These are phyloP conservation scores for Pachydiplax longipennis DNA, from an alignment of 2,888 invertebrate species.

Conservation along the genomic window DNA sequence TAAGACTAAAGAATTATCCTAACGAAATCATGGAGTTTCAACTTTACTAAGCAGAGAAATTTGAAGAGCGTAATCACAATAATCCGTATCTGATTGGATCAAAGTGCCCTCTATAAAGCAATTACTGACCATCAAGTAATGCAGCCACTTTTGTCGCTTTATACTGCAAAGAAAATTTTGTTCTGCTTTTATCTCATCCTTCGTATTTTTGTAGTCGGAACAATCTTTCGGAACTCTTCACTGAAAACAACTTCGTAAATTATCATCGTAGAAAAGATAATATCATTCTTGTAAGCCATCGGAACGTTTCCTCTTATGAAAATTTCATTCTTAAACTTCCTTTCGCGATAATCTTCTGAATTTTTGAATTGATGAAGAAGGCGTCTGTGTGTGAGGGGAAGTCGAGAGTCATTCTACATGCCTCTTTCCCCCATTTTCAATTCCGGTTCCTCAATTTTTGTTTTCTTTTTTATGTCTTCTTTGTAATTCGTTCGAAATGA, in stretches of 20 bases:
- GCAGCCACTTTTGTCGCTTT: no score
- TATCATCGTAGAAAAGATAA: neutral
- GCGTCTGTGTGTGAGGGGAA: neutral
- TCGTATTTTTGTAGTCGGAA: no score
- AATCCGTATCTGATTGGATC: no score
- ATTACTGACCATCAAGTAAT: no score
- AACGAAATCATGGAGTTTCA: no score
- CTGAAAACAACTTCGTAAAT: neutral
- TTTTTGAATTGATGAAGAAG: neutral
- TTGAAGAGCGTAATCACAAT: no score
- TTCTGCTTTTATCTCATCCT: no score
- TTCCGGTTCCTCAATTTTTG: neutral
- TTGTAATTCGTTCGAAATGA: constrained; percentile 19
- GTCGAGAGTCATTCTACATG: neutral
- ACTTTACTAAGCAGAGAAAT: no score
- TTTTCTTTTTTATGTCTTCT: neutral
- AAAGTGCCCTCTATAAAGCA: no score
- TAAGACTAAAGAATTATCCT: no score
- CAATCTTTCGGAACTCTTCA: no score
- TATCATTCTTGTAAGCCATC: neutral
- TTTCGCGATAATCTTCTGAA: neutral
- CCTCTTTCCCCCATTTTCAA: neutral
- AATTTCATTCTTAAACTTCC: neutral
- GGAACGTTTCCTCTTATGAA: neutral
- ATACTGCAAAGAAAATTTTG: no score